Evolutionary conservation across 1,140 invertebrate genomes (phyloP), one percentile per base, ranked within the genome.

Genomic region (Drosophila nebulosa): DNA sequence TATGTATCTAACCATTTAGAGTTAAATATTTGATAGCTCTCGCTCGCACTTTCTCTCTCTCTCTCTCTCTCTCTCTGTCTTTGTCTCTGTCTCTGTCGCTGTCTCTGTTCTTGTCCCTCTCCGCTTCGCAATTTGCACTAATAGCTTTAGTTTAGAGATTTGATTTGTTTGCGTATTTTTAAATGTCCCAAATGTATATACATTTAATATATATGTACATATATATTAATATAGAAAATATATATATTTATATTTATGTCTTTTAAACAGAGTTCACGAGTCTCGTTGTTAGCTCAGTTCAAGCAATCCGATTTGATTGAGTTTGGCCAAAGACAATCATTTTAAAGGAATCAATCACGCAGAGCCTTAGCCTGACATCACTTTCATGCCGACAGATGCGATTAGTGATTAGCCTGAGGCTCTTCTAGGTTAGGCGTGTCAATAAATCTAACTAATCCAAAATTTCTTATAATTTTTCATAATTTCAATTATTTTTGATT

Each of bases 261-360:
- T n/a, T 32, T 32, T 14, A 55, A 55, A 30, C 18, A 14, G 62
- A 60, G 26, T 26, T 50, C 59, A 52, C 32, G 42, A 64, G 58
- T 35, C 24, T 26, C 21, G 4, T 16, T n/a, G 10, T 42, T 6
- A 9, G 14, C 4, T 42, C 9, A 18, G 18, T 42, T 42, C 9
- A 22, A n/a, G 18, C 21, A n/a, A 64, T 73, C 73, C 61, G 65
- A 10, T 73, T 72, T 73, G 56, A 73, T 65, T 73, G 64, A n/a
- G 32, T 65, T 73, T 73, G 68, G 27, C 22, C 32, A 56, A 51
- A 73, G 27, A 61, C 12, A 22, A 32, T 24, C 24, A 2, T 24
- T 24, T 3, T 24, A 24, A 24, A 24, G 24, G 24, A 4, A 24
- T 24, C 24, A 24, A 2, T 24, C 24, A 24, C 4, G 24, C 24